Conservation (phyloP, 2,888 invertebrate species). For the Endomychus coccineus region DNA sequence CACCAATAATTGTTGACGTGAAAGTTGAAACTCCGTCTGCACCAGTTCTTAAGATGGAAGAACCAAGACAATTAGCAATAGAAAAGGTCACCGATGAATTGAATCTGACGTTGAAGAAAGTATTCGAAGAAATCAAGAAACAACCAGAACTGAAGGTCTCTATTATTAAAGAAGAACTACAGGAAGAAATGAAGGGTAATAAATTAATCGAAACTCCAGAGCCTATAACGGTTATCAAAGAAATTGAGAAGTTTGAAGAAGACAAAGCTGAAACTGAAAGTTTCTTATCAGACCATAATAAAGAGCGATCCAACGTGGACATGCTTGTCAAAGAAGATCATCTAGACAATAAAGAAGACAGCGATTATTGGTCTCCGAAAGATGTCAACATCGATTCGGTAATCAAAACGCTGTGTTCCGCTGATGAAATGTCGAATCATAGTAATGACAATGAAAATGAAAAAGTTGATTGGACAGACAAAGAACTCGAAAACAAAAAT, state of each 20-base stretch:
- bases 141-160: not conserved
- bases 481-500: not conserved
- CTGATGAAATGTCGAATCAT: slow-evolving; percentile 43
- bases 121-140: slow-evolving; percentile 21
- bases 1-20: too few species aligned
- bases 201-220: slow-evolving; percentile 17
- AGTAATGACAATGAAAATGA: slow-evolving; percentile 29
- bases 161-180: slow-evolving; percentile 6
- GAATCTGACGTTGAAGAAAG: slow-evolving; percentile 34
- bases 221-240: slow-evolving; percentile 26
- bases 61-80: slow-evolving; percentile 26
- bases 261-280: slow-evolving; percentile 39
- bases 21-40: too few species aligned
- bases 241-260: slow-evolving; percentile 37
- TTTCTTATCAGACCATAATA: slow-evolving; percentile 36
- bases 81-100: slow-evolving; percentile 37
- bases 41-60: slow-evolving; percentile 13
- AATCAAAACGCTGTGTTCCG: slow-evolving; percentile 62
- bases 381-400: slow-evolving; percentile 76
- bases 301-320: slow-evolving; percentile 38
- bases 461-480: slow-evolving; percentile 1
- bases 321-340: slow-evolving; percentile 43
- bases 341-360: slow-evolving; percentile 57
- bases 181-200: slow-evolving; percentile 7
- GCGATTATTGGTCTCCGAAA: slow-evolving; percentile 71